Evolutionary conservation across 2,113 vertebrate species (phyloP), one percentile per base, ranked within the genome.

Genomic region (Sprattus sprattus): DNA sequence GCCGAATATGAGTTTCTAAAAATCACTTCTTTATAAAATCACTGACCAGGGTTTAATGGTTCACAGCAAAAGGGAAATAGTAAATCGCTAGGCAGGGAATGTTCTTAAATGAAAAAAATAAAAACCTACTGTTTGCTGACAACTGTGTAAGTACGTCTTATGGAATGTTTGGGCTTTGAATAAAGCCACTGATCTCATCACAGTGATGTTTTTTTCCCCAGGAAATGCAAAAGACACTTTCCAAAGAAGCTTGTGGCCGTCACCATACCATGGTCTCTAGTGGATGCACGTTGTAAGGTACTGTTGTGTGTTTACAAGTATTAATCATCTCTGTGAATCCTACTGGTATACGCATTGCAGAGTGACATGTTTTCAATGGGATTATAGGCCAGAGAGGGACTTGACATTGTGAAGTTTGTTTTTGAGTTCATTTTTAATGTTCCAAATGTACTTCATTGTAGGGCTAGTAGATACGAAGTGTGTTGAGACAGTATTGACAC

Each of bases 71-170:
- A 78, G 71, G 71, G 32, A 78, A 78, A 78, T 78, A 32, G 28
- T 78, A 78, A 78, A 78, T 78, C 6, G 71, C 25, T 39, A 32
- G 71, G 71, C 71, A 78, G 71, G 25, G 25, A 22, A 47, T 71
- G 45, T 71, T 82, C 54, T 47, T 81, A 86, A 75, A 85, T 85
- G 87, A 89, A 88, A 83, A 67, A 45, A 80, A 75, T 44, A 32
- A 75, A 44, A 78, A 25, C 28, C 28, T 39, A 78, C 71, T 15
- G 67, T 86, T 86, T 28, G 64, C 71, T 39, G 11, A 13, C 71
- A 45, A 85, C 83, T 28, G 25, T 49, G 52, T 52, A 81, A 85
- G 64, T 67, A 52, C 50, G 60, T 60, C 84, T 25, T 45, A 83
- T 44, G 80, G 85, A 87, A 57, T 85, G 54, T 87, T 32, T 22